phyloP scores from a whole-genome alignment of 2,113 vertebrate species.

The Myiozetetes cayanensis region DNA sequence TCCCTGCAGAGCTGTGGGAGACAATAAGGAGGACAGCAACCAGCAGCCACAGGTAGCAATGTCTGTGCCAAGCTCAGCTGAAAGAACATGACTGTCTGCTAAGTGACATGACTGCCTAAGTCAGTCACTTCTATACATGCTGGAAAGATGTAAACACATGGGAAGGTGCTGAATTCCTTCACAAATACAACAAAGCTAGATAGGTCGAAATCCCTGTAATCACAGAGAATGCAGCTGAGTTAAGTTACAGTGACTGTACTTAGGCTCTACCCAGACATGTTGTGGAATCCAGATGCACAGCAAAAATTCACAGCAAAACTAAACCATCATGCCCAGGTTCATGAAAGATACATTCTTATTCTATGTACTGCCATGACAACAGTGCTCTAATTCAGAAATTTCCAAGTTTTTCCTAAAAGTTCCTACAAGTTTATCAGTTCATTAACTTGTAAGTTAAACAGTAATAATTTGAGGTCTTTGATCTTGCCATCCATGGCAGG shows the following conservation, averaged over 20 bases:
- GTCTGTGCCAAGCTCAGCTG: not conserved
- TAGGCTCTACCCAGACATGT: rapidly evolving
- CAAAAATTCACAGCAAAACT: not conserved
- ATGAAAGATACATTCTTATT: not conserved
- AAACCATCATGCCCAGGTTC: not conserved
- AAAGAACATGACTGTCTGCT: not conserved
- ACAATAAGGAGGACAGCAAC: not conserved
- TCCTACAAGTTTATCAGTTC: not conserved
- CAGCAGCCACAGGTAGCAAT: not conserved
- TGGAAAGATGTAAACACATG: not conserved
- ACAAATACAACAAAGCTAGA: not conserved
- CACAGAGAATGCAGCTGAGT: not conserved
- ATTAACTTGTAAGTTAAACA: not conserved
- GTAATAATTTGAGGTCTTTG: not conserved
- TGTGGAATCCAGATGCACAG: not conserved
- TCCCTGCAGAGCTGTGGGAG: not conserved
- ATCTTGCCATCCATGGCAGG: not conserved
- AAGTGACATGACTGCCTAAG: not conserved
- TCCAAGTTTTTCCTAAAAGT: not conserved
- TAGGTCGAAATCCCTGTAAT: not conserved
- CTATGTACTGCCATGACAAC: not conserved
- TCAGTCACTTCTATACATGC: not conserved
- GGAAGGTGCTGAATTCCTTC: not conserved
- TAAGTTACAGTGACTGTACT: not conserved
- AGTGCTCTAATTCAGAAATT: not conserved